These are phyloP conservation scores for Oncorhynchus kisutch DNA, from an alignment of 2,113 vertebrate species.

Conservation along the genomic window DNA sequence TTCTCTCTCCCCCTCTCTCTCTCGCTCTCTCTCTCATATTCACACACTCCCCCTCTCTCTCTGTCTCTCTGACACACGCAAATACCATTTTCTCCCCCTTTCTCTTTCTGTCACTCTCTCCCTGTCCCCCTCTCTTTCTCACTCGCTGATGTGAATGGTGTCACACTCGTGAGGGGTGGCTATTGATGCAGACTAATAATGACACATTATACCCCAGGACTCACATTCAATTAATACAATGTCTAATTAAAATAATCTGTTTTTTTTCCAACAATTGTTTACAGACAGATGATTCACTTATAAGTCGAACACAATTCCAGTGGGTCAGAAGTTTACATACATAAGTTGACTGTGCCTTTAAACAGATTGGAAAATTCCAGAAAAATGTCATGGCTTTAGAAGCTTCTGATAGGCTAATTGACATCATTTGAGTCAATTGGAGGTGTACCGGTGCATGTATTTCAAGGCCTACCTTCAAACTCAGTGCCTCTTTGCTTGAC, in stretches of 20 bases:
- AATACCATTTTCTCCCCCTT: not conserved
- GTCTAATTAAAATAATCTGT: constrained; percentile 72
- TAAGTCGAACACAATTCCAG: no score
- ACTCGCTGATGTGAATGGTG: not conserved
- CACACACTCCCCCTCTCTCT: not conserved
- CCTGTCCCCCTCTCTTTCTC: not conserved
- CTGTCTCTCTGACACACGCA: not conserved
- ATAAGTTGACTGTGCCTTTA: no score
- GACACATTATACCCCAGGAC: constrained; percentile 65
- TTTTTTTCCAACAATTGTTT: no score
- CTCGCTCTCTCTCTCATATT: not conserved
- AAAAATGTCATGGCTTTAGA: no score
- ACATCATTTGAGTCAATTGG: no score
- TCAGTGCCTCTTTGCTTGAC: no score
- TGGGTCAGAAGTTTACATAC: no score
- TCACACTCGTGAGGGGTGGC: constrained; percentile 37
- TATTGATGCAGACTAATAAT: constrained; percentile 68
- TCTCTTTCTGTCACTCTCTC: not conserved
- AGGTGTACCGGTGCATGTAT: no score
- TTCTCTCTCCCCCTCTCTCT: not conserved
- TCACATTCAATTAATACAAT: constrained; percentile 73
- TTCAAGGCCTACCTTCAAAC: no score
- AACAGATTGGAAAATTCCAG: no score
- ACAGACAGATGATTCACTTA: no score
- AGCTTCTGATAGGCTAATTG: no score